Base-by-base conservation (phyloP, 35 echinoderm and acorn worm genomes). In the Heliocidaris erythrogramma region DNA sequence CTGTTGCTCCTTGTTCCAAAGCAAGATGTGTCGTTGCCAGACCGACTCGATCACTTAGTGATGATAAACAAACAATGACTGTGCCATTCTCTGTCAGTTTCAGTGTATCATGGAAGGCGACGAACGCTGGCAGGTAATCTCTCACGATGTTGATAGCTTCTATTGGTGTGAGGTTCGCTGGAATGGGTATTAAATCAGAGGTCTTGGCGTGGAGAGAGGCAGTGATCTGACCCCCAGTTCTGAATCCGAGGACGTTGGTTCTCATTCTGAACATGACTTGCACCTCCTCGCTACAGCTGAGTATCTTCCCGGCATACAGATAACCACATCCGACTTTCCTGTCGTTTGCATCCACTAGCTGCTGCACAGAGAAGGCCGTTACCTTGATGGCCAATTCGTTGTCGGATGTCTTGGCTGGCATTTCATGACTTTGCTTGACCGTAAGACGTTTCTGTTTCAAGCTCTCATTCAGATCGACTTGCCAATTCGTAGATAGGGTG, bases 121-220 rank as follows among this genome's bases (percentile, higher is more conserved):
- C 97, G 95, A 98, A 98, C 2, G 97, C 97, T 31, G 97, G 97
- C 4, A 98, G 95, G 59, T 98, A 98, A 49, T 98, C 97, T 31
- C 96, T 90, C n/a, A 98, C 95, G 30, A 98, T 98, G 59, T 98
- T 98, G 29, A 98, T 96, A 30, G 97, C 97, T 65, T 98, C 97
- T 16, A 97, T 94, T 27, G 96, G 96, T 17, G 97, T 98, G 5
- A 98, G 49, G 56, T 98, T 98, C 0, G 94, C 94, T 92, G 97
- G 97, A 32, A 98, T 96, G 21, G 97, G 96, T 27, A 98, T 95
- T 32, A 98, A 93, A 12, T 98, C 97, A 50, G 93, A 94, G 13
- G 97, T 95, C 35, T 95, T 97, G 2, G 96, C 94, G 59, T 95
- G 94, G 17, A 98, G 69, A 69, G 96, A 96, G 48, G 96, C 95